Evolutionary conservation across 2,888 invertebrate species (phyloP).

Genomic region (Drosophila pseudotakahashii): DNA sequence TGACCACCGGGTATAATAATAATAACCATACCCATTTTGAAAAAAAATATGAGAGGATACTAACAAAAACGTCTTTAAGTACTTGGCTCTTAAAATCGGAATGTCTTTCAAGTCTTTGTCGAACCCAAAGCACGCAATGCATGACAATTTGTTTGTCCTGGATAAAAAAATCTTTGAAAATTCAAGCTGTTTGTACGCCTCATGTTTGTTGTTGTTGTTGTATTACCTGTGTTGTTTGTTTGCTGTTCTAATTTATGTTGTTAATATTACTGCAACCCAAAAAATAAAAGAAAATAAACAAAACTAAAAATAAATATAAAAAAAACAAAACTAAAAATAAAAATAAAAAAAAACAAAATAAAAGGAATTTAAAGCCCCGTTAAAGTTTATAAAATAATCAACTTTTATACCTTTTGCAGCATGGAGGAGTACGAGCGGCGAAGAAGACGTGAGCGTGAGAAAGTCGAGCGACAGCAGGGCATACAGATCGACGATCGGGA

Average conservation of each 20-base stretch:
- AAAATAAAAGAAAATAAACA: too few species aligned
- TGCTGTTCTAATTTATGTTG: slow-evolving; percentile 48
- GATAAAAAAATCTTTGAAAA: not conserved
- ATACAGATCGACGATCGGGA: slow-evolving; percentile 82
- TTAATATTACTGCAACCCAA: slow-evolving; percentile 23
- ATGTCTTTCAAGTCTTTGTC: not conserved
- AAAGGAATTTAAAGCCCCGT: not conserved
- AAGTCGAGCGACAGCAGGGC: slow-evolving; percentile 82
- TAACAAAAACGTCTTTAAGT: not conserved
- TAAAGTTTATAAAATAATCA: not conserved
- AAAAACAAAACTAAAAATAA: not conserved
- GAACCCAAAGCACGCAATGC: slow-evolving; percentile 44
- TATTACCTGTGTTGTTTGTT: slow-evolving; percentile 61
- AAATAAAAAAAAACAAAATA: not conserved
- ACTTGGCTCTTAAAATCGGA: not conserved
- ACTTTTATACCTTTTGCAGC: slow-evolving; percentile 57
- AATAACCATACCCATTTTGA: too few species aligned
- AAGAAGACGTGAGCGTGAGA: slow-evolving; percentile 83
- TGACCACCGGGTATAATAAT: too few species aligned
- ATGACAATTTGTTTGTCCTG: slow-evolving; percentile 58
- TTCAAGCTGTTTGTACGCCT: slow-evolving; percentile 21
- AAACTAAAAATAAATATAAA: slow-evolving; percentile 7
- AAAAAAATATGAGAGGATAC: not conserved
- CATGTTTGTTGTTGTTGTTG: slow-evolving; percentile 52
- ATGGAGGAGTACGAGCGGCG: slow-evolving; percentile 84